Conservation (phyloP, 2,888 invertebrate species). For the Ischnus inquisitorius region DNA sequence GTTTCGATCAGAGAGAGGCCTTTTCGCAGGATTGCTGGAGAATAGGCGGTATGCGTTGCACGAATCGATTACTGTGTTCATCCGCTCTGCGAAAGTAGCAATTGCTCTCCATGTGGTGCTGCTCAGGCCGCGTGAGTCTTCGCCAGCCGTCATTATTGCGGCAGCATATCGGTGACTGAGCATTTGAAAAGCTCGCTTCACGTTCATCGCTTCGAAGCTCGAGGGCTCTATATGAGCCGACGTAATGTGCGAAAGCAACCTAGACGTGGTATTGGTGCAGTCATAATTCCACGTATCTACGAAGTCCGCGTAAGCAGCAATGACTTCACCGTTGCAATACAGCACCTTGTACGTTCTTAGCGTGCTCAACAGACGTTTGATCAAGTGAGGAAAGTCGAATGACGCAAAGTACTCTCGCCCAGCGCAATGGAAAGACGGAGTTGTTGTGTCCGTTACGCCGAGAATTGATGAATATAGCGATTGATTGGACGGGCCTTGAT, state of each 20-base stretch:
- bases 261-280: conserved; percentile 16
- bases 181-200: conserved; percentile 66
- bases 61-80: no score
- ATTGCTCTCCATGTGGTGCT: no score
- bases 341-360: conserved; percentile 34
- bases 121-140: conserved; percentile 30
- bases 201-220: conserved; percentile 66
- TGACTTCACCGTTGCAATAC: conserved; percentile 49
- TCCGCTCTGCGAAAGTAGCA: conserved; percentile 32
- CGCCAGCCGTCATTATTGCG: conserved; percentile 59
- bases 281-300: conserved; percentile 53
- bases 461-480: not conserved
- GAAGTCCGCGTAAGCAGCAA: conserved; percentile 53
- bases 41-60: no score
- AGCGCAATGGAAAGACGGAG: conserved; percentile 10
- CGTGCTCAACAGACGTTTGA: conserved; percentile 57
- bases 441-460: not conserved
- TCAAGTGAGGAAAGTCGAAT: conserved; percentile 60
- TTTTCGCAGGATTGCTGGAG: no score
- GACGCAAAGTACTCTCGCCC: conserved; percentile 34
- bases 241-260: conserved; percentile 60
- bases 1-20: no score
- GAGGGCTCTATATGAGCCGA: conserved; percentile 50
- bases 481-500: conserved; percentile 42
- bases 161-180: conserved; percentile 52